These are phyloP conservation scores for Clarias laeviceps DNA, from an alignment of 2,797 vertebrate genomes.

Conservation along the genomic window DNA sequence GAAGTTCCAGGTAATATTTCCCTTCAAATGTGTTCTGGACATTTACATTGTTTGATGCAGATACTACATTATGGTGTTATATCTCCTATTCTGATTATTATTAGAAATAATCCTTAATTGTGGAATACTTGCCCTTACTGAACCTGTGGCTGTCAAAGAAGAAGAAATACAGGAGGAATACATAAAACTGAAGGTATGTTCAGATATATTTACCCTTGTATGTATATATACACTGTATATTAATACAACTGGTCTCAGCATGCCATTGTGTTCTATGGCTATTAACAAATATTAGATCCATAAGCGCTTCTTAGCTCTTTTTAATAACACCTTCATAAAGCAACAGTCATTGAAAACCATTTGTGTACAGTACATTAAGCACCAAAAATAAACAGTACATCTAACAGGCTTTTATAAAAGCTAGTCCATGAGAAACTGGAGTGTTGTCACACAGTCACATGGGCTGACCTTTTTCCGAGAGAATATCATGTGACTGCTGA, in stretches of 20 bases:
- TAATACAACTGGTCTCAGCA: not conserved
- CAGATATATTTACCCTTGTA: not conserved
- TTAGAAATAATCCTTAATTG: slow-evolving; percentile 42
- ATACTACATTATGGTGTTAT: not conserved
- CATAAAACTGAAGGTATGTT: slow-evolving; percentile 64
- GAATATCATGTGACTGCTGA: slow-evolving; percentile 55
- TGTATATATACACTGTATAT: too few relatives aligned
- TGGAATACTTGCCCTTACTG: slow-evolving; percentile 15
- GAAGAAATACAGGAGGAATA: slow-evolving; percentile 49
- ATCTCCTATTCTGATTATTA: not conserved
- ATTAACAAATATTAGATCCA: not conserved
- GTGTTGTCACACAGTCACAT: slow-evolving; percentile 38
- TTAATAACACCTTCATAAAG: not conserved
- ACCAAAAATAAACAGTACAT: slow-evolving; percentile 4
- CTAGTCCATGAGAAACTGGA: not conserved
- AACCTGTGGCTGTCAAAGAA: slow-evolving; percentile 40
- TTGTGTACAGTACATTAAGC: not conserved
- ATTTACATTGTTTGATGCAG: not conserved
- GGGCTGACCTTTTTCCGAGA: slow-evolving; percentile 46
- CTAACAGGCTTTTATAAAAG: not conserved
- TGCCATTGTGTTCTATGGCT: not conserved
- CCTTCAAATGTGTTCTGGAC: not conserved
- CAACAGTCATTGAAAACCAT: not conserved
- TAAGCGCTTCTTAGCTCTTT: not conserved
- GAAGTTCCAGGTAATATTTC: slow-evolving; percentile 51